These are phyloP conservation scores for Hippopotamyrus pictus DNA, from an alignment of 2,797 vertebrate species.

Conservation along the genomic window DNA sequence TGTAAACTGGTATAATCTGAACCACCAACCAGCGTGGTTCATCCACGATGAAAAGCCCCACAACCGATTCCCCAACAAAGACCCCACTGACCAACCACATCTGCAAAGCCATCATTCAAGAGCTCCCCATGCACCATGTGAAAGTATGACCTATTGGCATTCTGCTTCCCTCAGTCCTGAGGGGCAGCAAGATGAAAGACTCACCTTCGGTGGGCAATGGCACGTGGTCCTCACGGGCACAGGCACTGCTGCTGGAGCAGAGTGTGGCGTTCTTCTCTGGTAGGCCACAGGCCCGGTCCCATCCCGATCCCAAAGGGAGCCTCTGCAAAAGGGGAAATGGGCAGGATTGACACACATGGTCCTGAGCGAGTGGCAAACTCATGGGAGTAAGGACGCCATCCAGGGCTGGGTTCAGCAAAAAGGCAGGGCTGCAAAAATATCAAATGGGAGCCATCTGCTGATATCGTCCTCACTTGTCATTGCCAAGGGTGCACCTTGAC, in stretches of 20 bases:
- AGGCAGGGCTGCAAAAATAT: constrained; percentile 5
- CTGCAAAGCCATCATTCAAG: not conserved
- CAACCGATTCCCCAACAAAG: not conserved
- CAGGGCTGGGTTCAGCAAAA: not conserved
- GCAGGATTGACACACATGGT: not conserved
- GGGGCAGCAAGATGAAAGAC: constrained; percentile 27
- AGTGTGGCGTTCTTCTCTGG: constrained; percentile 47
- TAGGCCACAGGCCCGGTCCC: constrained; percentile 29
- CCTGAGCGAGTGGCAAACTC: not conserved
- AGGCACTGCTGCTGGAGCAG: constrained; percentile 37
- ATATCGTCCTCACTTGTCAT: not conserved
- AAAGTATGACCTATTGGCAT: not conserved
- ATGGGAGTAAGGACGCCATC: not conserved
- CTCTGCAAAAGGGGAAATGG: not conserved
- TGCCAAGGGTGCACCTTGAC: not conserved
- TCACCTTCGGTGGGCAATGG: constrained; percentile 52
- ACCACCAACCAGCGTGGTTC: not conserved
- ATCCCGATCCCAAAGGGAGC: constrained; percentile 28
- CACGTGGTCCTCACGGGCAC: constrained; percentile 45
- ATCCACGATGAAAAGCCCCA: not conserved
- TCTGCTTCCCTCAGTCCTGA: not conserved
- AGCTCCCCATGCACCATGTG: not conserved
- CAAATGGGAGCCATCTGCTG: not conserved
- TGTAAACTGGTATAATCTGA: not conserved
- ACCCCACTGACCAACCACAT: not conserved